A percentile compares a stretch with the other conserved stretches of the same genome.
Evolutionary conservation across 2,113 vertebrate species (phyloP).

Genomic region (Sorex fumeus): DNA sequence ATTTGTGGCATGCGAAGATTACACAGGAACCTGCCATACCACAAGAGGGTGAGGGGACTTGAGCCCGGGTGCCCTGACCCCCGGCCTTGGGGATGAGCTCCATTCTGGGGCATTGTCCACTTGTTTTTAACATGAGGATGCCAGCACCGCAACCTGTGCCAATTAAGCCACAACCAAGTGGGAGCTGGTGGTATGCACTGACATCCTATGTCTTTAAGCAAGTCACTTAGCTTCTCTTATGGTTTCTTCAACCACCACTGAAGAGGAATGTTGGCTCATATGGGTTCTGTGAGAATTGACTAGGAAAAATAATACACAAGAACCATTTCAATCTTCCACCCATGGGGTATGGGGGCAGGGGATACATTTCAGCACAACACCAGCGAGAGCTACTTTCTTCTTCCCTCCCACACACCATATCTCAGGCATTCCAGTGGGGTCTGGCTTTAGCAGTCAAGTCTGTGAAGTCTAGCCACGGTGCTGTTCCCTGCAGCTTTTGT

Average conservation of each 20-base stretch:
- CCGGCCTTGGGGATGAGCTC: background rate
- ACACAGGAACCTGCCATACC: background rate
- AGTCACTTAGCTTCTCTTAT: background rate
- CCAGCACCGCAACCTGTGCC: too few species aligned
- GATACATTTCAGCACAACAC: background rate
- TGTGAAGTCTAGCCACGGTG: background rate
- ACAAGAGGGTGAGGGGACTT: background rate
- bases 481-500: background rate
- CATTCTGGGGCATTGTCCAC: background rate
- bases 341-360: too few species aligned
- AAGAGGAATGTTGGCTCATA: background rate
- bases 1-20: background rate
- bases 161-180: too few species aligned
- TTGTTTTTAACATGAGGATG: background rate
- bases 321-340: background rate
- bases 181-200: too few species aligned
- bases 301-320: background rate
- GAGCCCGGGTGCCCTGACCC: background rate
- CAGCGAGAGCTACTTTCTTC: background rate
- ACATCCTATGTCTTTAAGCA: background rate
- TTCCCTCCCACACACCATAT: background rate
- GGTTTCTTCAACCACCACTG: conserved; percentile 4
- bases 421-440: background rate
- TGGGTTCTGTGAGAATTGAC: conserved; percentile 3
- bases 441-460: background rate